Evolutionary conservation across 2,888 invertebrate genomes (phyloP), one percentile per base, ranked within the genome.

Genomic region (Hypolimnas misippus): DNA sequence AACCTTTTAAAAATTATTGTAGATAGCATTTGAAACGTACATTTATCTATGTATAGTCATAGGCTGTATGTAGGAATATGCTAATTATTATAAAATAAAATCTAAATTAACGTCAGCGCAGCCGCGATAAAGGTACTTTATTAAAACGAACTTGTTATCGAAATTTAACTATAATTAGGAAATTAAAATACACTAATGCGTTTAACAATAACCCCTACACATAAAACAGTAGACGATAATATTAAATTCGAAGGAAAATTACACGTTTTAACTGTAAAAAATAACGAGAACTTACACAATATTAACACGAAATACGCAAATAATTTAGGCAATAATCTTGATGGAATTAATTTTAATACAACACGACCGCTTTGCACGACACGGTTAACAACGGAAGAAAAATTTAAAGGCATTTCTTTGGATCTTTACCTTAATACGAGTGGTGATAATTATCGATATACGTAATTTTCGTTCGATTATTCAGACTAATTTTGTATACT

Each of bases 381-480:
- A 59, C 25, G 2, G 25, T 53, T 38, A 35, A 35, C 38, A 38
- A 50, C 29, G 12, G n/a, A 50, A 25, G 35, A 12, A n/a, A n/a
- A n/a, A 1, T 38, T 33, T 57, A 17, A 2, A 25, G 25, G 25
- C 85, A 87, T 87, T n/a, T n/a, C n/a, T n/a, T n/a, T n/a, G n/a
- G n/a, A n/a, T n/a, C n/a, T n/a, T n/a, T n/a, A n/a, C n/a, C n/a
- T n/a, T n/a, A n/a, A n/a, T n/a, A n/a, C n/a, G n/a, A n/a, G n/a
- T n/a, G n/a, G n/a, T n/a, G n/a, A n/a, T n/a, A n/a, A n/a, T n/a
- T n/a, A n/a, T n/a, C n/a, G n/a, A n/a, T n/a, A n/a, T n/a, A n/a
- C n/a, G n/a, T n/a, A n/a, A n/a, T n/a, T n/a, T n/a, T n/a, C n/a
- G n/a, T n/a, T n/a, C n/a, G n/a, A n/a, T n/a, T n/a, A n/a, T n/a